Evolutionary conservation across 2,113 vertebrate genomes (phyloP), one percentile per base, ranked within the genome.

Genomic region (Sakesphorus luctuosus): DNA sequence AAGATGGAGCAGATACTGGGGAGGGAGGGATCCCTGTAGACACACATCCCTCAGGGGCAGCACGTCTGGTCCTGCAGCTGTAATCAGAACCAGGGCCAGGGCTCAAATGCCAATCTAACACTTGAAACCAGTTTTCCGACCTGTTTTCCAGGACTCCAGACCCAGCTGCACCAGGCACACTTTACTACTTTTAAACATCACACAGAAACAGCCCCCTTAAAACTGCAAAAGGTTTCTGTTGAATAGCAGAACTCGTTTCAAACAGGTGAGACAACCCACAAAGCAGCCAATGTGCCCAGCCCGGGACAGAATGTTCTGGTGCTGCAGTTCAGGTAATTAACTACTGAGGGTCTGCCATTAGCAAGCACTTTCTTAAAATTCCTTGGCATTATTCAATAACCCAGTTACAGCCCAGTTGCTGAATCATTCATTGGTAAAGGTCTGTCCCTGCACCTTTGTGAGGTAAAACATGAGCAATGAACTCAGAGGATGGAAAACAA

Each of bases 91-190:
- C 17, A 28, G 71, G 15, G 46, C 84, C 0, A 3, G 69, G 67
- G 87, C 93, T 96, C 91, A 73, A 53, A 74, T 95, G 78, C 87
- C 82, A 8, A 35, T 13, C 46, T 6, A 87, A 66, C 78, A 93
- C 8, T 15, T 58, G 74, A 96, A 82, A 93, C 94, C 91, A 36
- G 31, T 77, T 90, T 83, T 31, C 77, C 3, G 33, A 89, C 69
- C 84, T 73, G 33, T 66, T 91, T 89, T 76, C 84, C 87, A 46
- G 52, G 46, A 49, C 49, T 82, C 36, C 31, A 53, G 35, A 58
- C 15, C 62, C 84, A 49, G 53, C 56, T 17, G 36, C 53, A 28
- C 5, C 15, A 58, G 49, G 66, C 52, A 67, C 7, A 0, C 23
- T 28, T 59, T 50, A 36, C 56, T 50, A n/a, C 56, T 78, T n/a